Conservation (phyloP, 1,140 invertebrate species). For the Cephus cinctus region DNA sequence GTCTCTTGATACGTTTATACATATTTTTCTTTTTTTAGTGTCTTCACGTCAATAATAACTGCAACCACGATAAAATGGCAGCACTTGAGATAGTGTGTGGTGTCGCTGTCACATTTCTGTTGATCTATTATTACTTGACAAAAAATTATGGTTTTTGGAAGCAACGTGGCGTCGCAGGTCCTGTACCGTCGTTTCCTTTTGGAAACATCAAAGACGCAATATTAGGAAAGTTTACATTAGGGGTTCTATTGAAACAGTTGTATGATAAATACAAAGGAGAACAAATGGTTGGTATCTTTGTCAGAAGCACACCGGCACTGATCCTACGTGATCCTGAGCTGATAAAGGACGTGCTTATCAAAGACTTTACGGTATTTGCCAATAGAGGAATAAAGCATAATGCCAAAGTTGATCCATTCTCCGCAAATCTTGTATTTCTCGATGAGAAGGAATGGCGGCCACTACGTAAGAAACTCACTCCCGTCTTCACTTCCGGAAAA, state of each 20-base stretch:
- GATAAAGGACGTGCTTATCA: conserved; percentile 32
- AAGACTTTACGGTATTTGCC: conserved; percentile 38
- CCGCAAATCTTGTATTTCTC: too few species aligned
- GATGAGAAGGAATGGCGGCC: too few species aligned
- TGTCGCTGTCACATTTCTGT: too few species aligned
- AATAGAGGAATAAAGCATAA: conserved; percentile 39
- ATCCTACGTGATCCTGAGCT: conserved; percentile 43
- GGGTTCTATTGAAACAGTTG: too few species aligned
- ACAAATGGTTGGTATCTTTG: conserved; percentile 37
- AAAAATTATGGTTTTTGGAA: conserved; percentile 23
- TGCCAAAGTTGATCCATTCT: conserved; percentile 30
- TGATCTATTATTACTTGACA: too few species aligned
- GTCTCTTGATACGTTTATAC: too few species aligned
- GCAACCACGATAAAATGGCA: too few species aligned
- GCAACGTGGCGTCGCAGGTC: conserved; percentile 17
- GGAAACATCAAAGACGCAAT: conserved; percentile 23
- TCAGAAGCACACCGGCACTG: conserved; percentile 32
- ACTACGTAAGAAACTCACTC: too few species aligned
- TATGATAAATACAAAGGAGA: conserved; percentile 30
- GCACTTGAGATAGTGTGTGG: too few species aligned
- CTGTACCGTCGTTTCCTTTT: conserved; percentile 14
- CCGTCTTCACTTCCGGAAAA: too few species aligned
- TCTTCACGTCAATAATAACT: too few species aligned
- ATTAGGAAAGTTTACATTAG: conserved; percentile 8
- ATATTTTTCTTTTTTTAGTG: too few species aligned